Base-by-base conservation (phyloP, 2,888 invertebrate genomes). In the Spicauda simplicius region DNA sequence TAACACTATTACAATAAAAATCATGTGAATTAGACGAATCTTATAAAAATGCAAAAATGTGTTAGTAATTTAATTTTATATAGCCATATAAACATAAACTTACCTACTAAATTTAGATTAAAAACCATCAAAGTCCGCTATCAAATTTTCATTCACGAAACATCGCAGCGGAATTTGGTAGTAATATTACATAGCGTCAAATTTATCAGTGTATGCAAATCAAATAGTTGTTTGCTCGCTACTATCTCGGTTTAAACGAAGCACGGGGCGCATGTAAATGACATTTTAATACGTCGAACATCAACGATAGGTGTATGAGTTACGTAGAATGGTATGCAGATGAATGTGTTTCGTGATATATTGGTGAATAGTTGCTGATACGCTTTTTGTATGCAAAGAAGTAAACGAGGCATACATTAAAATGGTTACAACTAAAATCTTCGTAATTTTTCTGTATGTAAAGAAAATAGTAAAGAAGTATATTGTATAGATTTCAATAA, bases 191-290 rank as follows among this genome's bases (percentile, higher is more conserved):
- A 18, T 56, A 57, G 14, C 16, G 45, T 12, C 25, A 30, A 62
- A 63, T 20, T 63, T 45, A 55, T 45, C 62, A 45, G 30, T 45
- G 20, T 20, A 55, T 55, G 25, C 57, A 57, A 57, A 57, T 57
- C 41, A 19, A 57, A 57, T 41, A 41, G 57, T 12, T 14, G 54
- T 54, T 56, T 37, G 57, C 20, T 41, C 41, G 19, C 57, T 16
- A 55, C 62, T 63, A 63, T 63, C 55, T 63, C 62, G 54, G 12
- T 55, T 54, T 55, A 70, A 74, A 70, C 64, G 58, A 52, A 41
- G 67, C 72, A 67, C 41, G 65, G 55, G 57, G 62, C 67, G 71
- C 71, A 72, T 74, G 72, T 62, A 73, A 73, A 75, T 73, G 69
- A 70, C 61, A 70, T 71, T 74, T 75, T 74, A 73, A 73, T 72